Evolutionary conservation across 2,113 vertebrate genomes (phyloP).

Genomic region (Tympanuchus pallidicinctus): DNA sequence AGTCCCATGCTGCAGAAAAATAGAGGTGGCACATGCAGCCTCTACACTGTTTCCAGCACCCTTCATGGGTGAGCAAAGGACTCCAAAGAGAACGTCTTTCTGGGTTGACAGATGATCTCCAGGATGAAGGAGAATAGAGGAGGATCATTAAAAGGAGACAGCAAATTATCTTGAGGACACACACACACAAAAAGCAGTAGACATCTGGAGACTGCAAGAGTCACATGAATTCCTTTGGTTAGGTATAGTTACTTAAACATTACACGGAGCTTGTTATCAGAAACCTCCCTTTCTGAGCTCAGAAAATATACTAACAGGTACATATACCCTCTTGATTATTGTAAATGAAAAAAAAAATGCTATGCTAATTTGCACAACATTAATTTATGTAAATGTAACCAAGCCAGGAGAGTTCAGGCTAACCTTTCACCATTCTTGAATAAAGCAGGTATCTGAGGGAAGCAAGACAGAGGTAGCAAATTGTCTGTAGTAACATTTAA

Average conservation of each 20-base stretch:
- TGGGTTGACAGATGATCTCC: neutral
- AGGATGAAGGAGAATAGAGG: neutral
- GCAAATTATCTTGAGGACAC: neutral
- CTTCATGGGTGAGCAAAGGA: neutral
- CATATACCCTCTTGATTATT: neutral
- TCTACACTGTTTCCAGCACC: neutral
- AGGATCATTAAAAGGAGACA: neutral
- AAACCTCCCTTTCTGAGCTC: neutral
- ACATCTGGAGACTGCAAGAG: neutral
- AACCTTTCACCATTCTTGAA: neutral
- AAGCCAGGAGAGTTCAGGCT: neutral
- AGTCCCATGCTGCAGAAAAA: neutral
- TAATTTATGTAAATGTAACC: neutral
- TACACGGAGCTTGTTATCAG: neutral
- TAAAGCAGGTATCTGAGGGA: neutral
- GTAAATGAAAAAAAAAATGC: neutral
- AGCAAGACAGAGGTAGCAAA: neutral
- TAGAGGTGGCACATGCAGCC: neutral
- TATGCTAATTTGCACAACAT: neutral
- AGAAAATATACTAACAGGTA: neutral
- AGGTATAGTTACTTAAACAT: neutral
- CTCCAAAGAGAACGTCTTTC: neutral
- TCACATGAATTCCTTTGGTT: neutral
- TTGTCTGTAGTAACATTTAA: slow-evolving; percentile 26
- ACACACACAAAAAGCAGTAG: neutral